Base-by-base conservation (phyloP, 1,140 invertebrate genomes). In the Drosophila willistoni region DNA sequence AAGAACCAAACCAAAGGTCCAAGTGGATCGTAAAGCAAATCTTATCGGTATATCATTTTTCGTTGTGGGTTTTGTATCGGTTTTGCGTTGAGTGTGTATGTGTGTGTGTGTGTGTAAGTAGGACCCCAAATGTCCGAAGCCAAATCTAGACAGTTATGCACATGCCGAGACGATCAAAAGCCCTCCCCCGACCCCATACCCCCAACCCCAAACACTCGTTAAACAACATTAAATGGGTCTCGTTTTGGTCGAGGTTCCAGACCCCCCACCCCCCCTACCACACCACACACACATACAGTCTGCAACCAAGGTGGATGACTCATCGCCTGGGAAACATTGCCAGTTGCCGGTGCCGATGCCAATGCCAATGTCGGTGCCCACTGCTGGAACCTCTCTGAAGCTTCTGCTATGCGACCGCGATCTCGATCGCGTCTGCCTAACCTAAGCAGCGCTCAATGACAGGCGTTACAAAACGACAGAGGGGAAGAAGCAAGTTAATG, bases 161-260 rank as follows among this genome's bases (percentile, higher is more conserved):
- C 72, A 79, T 66, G 76, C 56, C 73, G 77, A 66, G 80, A 80
- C 81, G 74, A 67, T 66, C 68, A 60, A 70, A 29, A 64, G 33
- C 55, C 73, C 68, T 68, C 62, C 39, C 70, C 67, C 17, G 68
- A 51, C 39, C 69, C 39, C 25, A 70, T 64, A 61, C 41, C 51
- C 72, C 63, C 65, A 63, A 55, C 68, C 76, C 54, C 6, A 86
- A 85, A 85, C 73, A 87, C 69, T 87, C 84, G 83, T 87, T 87
- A 87, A 87, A 87, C 84, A 87, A 87, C 83, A 83, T 87, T 89
- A 87, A 87, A 87, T 87, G 83, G 79, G 83, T 87, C 83, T 87
- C 83, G 71, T 87, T 68, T 71, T 60, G 74, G 42, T 44, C 17
- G 42, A 44, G 14, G 42, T 39, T 39, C 36, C 36, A 39, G 36